Evolutionary conservation across 2,113 vertebrate genomes (phyloP), one percentile per base, ranked within the genome.

Genomic region (Seriola aureovittata): DNA sequence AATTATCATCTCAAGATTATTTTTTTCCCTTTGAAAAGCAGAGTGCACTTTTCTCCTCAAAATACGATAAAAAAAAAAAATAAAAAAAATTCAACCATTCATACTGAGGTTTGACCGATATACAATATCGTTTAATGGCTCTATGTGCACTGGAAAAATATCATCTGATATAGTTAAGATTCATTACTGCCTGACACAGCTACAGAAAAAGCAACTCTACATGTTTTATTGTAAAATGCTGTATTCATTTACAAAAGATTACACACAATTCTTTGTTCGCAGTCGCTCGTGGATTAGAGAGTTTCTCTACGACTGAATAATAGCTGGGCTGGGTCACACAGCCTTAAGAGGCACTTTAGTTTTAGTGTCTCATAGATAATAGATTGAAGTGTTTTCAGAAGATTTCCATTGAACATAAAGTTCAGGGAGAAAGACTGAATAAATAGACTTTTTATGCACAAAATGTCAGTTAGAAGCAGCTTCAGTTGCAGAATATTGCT

Each of bases 261-360:
- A 54, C 17, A 54, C 23, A 32, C 11, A 1, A n/a, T 4, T 63
- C 8, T 54, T 29, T 21, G 23, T 34, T 42, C n/a, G n/a, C 44
- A n/a, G 0, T 40, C 7, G 0, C 12, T 36, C 21, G 1, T 14
- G 57, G 32, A 57, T 38, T 25, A 29, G 9, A 58, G 16, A 55
- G 8, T 21, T 52, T 8, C 23, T 42, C n/a, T 25, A 13, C 55
- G 29, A 48, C 21, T 40, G 63, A 78, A 50, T 70, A 42, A 62
- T 42, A 21, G 13, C 46, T 21, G 21, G 54, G 17, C 21, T 34
- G 14, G 70, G 62, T 50, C 52, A 73, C 32, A 16, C 10, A 17
- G 63, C 54, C 44, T 52, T 40, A 81, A 81, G 42, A 44, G 67
- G 32, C 70, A 81, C 29, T 72, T 58, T 23, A 48, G 21, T 6